Percentiles rank a stretch among this genome's conserved stretches.
Conservation (phyloP, 1,140 invertebrate genomes). For the Drosophila varians region DNA sequence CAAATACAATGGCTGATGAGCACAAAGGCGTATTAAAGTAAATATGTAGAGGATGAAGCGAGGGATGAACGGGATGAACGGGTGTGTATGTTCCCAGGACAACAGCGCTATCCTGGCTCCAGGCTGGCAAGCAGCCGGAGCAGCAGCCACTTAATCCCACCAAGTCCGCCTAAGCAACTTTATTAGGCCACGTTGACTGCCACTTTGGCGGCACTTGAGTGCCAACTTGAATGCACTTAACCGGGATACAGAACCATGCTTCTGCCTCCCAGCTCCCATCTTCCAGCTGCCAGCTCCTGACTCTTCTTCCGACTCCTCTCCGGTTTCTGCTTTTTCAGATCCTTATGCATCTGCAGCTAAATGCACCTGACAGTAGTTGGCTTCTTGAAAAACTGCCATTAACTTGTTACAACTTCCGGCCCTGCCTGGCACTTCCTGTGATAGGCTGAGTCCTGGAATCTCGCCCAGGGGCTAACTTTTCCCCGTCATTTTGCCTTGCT, state of each 20-base stretch:
- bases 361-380: constrained; percentile 67
- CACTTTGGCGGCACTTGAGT: constrained; percentile 73
- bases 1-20: constrained; percentile 46
- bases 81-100: constrained; percentile 20
- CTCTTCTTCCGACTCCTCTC: constrained; percentile 17
- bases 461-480: constrained; percentile 19
- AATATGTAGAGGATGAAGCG: constrained; percentile 21
- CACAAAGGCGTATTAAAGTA: constrained; percentile 52
- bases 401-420: constrained; percentile 80
- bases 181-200: constrained; percentile 80
- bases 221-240: constrained; percentile 75
- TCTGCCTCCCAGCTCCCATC: constrained; percentile 21
- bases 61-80: not conserved
- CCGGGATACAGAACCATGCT: constrained; percentile 3
- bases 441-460: constrained; percentile 24
- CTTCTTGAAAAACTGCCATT: constrained; percentile 77
- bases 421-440: constrained; percentile 53
- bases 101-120: constrained; percentile 30
- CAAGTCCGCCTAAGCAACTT: constrained; percentile 66
- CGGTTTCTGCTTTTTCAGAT: not conserved
- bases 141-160: constrained; percentile 47
- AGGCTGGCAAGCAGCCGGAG: not conserved
- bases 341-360: constrained; percentile 9
- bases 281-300: constrained; percentile 18
- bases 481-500: constrained; percentile 15